Percentiles rank a stretch among this genome's conserved stretches.
phyloP scores from a whole-genome alignment of 2,888 invertebrate species.

The Perizoma flavofasciatum region DNA sequence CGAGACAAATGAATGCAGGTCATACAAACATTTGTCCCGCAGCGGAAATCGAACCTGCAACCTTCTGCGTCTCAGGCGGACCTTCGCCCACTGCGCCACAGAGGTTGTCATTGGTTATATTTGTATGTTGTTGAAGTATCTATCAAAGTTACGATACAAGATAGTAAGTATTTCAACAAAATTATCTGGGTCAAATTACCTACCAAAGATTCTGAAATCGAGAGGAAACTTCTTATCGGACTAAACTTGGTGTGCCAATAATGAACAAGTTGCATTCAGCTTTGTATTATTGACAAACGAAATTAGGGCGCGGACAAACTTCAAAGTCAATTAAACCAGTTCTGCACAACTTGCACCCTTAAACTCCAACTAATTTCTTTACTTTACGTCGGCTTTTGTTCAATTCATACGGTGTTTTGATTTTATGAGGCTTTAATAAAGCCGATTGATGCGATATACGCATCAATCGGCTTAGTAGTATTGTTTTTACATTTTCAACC shows the following conservation, averaged over 20 bases:
- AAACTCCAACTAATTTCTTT: constrained; percentile 21
- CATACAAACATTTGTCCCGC: too few species aligned
- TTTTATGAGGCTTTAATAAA: constrained; percentile 1
- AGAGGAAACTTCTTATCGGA: constrained; percentile 18
- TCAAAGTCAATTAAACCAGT: constrained; percentile 18
- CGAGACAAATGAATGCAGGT: too few species aligned
- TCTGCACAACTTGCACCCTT: constrained; percentile 18
- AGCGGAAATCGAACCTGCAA: too few species aligned
- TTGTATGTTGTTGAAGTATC: too few species aligned
- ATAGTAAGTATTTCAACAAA: not conserved
- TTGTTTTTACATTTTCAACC: too few species aligned
- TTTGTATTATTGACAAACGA: constrained; percentile 24
- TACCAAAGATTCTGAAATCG: constrained; percentile 8
- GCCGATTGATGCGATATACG: too few species aligned
- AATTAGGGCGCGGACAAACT: constrained; percentile 19
- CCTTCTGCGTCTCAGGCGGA: too few species aligned
- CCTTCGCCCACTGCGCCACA: too few species aligned
- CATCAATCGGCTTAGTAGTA: too few species aligned
- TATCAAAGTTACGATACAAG: too few species aligned
- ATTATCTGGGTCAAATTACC: constrained; percentile 12
- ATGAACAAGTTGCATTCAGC: constrained; percentile 21
- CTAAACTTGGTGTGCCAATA: constrained; percentile 17
- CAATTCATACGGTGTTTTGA: constrained; percentile 9
- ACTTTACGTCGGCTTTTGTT: constrained; percentile 13
- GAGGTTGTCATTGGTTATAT: too few species aligned